Conservation (phyloP, 2,113 vertebrate genomes). For the Nansenia antarctica region DNA sequence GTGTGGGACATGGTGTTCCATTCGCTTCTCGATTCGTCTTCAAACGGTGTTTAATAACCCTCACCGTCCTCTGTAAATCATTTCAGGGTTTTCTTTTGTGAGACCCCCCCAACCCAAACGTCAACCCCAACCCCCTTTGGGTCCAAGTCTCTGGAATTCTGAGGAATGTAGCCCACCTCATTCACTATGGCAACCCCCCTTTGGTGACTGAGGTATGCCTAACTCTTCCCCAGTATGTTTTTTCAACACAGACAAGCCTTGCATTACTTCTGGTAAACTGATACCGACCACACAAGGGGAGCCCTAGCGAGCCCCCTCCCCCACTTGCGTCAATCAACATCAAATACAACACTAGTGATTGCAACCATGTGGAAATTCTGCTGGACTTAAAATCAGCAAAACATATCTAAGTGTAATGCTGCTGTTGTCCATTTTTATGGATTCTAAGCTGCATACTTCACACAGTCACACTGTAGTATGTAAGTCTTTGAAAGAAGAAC, state of each 20-base stretch:
- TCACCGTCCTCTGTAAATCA: conserved; percentile 6
- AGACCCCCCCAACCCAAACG: neutral
- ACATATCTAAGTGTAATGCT: neutral
- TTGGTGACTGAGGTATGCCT: conserved; percentile 31
- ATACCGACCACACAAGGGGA: conserved; percentile 60
- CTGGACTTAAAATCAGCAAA: neutral
- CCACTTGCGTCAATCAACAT: neutral
- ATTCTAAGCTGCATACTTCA: neutral
- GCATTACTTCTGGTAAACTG: conserved; percentile 43
- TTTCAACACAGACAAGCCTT: conserved; percentile 29
- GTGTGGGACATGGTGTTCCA: neutral
- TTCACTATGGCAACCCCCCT: conserved; percentile 35
- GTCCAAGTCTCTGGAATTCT: neutral
- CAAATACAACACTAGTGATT: neutral
- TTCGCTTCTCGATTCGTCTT: neutral
- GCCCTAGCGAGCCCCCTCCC: neutral
- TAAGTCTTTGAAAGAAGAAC: too few species aligned
- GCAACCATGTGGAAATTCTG: neutral
- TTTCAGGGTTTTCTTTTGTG: neutral
- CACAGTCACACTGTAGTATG: too few species aligned
- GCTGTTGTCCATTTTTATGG: neutral
- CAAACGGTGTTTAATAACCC: neutral
- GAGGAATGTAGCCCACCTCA: conserved; percentile 41
- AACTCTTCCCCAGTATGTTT: conserved; percentile 32
- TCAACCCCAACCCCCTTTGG: neutral